Conservation (phyloP, 2,888 invertebrate species). For the Apodemia duryi region DNA sequence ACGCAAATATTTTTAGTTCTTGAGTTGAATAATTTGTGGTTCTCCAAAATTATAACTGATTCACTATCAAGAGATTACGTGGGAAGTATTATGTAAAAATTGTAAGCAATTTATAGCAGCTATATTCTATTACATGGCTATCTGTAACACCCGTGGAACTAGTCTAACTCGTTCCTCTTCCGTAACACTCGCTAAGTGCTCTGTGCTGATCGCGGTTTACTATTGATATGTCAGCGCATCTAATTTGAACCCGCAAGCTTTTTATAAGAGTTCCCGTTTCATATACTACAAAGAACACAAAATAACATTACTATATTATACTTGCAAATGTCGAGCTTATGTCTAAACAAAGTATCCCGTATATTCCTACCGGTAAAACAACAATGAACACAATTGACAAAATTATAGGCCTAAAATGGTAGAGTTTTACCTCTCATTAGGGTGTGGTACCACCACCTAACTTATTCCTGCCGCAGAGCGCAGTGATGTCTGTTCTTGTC, state of each 20-base stretch:
- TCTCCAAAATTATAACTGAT: background rate
- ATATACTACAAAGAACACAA: background rate
- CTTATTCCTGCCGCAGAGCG: too few species aligned
- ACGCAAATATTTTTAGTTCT: too few species aligned
- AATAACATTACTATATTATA: too few species aligned
- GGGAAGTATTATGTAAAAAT: background rate
- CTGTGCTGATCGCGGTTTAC: constrained; percentile 37
- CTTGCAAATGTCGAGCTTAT: too few species aligned
- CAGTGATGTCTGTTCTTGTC: too few species aligned
- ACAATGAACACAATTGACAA: too few species aligned
- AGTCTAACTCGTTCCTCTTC: constrained; percentile 55
- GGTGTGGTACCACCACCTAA: too few species aligned
- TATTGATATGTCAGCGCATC: constrained; percentile 23
- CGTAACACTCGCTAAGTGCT: constrained; percentile 51
- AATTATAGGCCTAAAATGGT: too few species aligned
- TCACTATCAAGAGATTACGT: background rate
- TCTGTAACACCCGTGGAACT: constrained; percentile 33
- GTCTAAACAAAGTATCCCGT: too few species aligned
- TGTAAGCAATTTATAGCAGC: background rate
- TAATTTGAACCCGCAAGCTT: constrained; percentile 19
- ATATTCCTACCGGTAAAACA: too few species aligned
- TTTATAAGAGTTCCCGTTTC: background rate
- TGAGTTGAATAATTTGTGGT: too few species aligned
- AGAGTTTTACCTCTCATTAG: too few species aligned
- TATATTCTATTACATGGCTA: constrained; percentile 10